These are phyloP conservation scores for Microchirus variegatus DNA, from an alignment of 2,797 vertebrate species.

Conservation along the genomic window DNA sequence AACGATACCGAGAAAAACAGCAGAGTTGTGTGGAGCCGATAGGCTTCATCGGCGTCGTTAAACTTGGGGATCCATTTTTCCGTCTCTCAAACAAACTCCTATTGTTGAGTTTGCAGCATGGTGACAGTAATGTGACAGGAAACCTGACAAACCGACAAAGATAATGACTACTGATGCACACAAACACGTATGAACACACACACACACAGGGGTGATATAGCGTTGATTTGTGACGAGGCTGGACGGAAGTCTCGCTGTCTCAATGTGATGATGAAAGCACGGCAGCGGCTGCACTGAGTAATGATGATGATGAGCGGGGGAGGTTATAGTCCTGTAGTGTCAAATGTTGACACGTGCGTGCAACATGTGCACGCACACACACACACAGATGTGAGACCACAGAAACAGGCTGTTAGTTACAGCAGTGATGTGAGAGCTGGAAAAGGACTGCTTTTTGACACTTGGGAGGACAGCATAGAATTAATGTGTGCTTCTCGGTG, in stretches of 20 bases:
- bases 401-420: conserved; percentile 58
- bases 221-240: conserved; percentile 57
- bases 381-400: not conserved
- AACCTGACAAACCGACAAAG: conserved; percentile 49
- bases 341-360: conserved; percentile 22
- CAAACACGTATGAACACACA: conserved; percentile 21
- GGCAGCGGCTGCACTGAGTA: conserved; percentile 40
- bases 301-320: conserved; percentile 64
- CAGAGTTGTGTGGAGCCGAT: too few relatives aligned
- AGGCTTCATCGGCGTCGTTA: too few relatives aligned
- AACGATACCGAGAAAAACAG: too few relatives aligned
- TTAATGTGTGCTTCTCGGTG: conserved; percentile 36
- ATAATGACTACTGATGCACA: conserved; percentile 49
- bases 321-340: conserved; percentile 50
- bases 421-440: conserved; percentile 32
- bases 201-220: conserved; percentile 30
- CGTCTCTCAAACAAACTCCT: conserved; percentile 40
- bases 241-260: conserved; percentile 44
- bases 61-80: conserved; percentile 12
- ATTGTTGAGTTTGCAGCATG: conserved; percentile 40
- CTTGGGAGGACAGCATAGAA: conserved; percentile 41
- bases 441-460: conserved; percentile 46
- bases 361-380: not conserved
- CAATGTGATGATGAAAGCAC: conserved; percentile 67
- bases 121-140: conserved; percentile 58